Evolutionary conservation across 2,797 vertebrate genomes (phyloP).

Genomic region (Rhynchonycteris naso): DNA sequence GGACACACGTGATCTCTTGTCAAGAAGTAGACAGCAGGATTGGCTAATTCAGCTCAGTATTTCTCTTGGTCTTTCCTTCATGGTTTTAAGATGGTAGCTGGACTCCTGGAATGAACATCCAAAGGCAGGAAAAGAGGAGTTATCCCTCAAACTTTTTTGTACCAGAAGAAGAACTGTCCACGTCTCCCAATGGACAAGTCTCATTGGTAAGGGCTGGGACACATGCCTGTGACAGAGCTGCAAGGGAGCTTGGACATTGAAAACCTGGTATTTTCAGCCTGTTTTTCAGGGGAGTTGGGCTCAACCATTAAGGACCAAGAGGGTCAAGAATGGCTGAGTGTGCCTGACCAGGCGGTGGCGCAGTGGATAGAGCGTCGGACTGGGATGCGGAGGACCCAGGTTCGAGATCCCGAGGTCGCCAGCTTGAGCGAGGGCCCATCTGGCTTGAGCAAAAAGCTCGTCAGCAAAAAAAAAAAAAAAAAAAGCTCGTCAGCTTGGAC

Average conservation of each 20-base stretch:
- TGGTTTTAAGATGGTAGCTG: neutral
- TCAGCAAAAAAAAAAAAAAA: no score
- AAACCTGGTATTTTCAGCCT: neutral
- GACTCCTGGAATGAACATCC: neutral
- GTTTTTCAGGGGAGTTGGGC: neutral
- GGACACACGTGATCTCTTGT: neutral
- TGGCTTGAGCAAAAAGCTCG: no score
- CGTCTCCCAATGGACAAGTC: neutral
- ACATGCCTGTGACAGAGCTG: accelerated
- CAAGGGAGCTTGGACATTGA: neutral
- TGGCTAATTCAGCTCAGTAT: neutral
- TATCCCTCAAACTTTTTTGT: neutral
- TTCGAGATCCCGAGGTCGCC: no score
- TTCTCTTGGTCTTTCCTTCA: neutral
- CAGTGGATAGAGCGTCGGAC: no score
- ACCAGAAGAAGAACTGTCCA: neutral
- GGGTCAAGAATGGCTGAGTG: neutral
- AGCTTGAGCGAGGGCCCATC: no score
- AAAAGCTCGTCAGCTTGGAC: no score
- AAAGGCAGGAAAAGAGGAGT: neutral
- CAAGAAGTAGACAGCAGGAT: neutral
- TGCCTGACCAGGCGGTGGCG: no score
- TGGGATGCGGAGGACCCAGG: no score
- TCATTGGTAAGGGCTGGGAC: neutral
- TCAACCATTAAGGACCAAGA: neutral